A percentile compares a stretch with the other conserved stretches of the same genome.
These are phyloP conservation scores for Andricus quercusramuli DNA, from an alignment of 2,888 invertebrate genomes.

Conservation along the genomic window DNA sequence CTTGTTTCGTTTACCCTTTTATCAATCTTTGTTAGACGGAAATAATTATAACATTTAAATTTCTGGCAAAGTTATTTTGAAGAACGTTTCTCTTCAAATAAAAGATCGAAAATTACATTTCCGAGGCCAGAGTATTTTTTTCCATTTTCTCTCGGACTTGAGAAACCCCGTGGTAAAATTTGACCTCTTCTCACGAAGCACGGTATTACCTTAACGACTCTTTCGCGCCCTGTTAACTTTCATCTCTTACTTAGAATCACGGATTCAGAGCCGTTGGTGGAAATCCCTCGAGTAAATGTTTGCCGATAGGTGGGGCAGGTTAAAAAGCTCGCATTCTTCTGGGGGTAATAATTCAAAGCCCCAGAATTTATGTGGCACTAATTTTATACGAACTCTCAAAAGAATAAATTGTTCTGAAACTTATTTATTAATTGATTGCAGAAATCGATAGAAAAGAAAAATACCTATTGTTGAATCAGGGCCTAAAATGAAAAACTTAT, in stretches of 20 bases:
- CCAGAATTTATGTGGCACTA: conserved; percentile 1
- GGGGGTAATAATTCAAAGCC: conserved; percentile 12
- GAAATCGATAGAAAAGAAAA: neutral
- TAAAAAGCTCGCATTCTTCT: conserved; percentile 19
- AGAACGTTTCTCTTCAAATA: neutral
- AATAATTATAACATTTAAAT: too few species aligned
- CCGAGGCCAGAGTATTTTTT: neutral
- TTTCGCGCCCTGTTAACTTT: conserved; percentile 9
- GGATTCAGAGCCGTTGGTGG: neutral
- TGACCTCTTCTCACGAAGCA: neutral
- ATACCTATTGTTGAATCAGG: neutral
- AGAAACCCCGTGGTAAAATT: neutral
- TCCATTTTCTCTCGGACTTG: neutral
- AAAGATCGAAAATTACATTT: neutral
- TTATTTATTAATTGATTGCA: neutral
- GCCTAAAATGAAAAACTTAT: too few species aligned
- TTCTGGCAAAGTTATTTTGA: too few species aligned
- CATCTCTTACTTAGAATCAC: neutral
- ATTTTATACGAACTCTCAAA: neutral
- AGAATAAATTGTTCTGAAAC: neutral
- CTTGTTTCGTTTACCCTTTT: too few species aligned
- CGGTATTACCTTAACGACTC: conserved; percentile 23
- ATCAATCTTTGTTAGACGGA: too few species aligned
- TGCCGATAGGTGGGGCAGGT: conserved; percentile 5
- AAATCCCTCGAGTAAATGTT: conserved; percentile 1